Evolutionary conservation across 2,113 vertebrate species (phyloP).

Genomic region (Sclerurus mexicanus): DNA sequence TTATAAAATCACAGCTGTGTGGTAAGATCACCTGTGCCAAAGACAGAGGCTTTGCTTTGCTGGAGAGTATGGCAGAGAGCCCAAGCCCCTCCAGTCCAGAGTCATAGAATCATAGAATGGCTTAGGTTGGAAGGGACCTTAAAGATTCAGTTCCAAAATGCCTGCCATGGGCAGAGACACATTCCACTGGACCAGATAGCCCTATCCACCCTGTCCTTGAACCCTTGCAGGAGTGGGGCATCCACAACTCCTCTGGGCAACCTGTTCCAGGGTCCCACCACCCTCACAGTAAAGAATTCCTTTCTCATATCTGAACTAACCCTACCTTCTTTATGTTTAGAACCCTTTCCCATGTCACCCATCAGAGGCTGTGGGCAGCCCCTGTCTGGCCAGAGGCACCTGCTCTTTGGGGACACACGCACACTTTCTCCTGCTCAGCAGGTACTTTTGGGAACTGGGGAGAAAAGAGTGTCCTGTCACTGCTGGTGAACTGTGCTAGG

Average conservation of each 20-base stretch:
- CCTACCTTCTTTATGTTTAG: neutral
- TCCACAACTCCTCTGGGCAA: neutral
- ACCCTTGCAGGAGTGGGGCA: neutral
- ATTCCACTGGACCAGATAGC: neutral
- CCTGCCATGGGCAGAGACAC: neutral
- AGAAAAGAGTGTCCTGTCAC: neutral
- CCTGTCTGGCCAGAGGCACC: neutral
- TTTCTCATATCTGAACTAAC: neutral
- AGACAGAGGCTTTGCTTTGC: neutral
- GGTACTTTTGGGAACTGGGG: neutral
- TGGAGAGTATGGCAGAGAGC: neutral
- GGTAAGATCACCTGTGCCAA: neutral
- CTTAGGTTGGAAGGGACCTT: neutral
- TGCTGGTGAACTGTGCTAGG: neutral
- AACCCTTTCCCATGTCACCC: neutral
- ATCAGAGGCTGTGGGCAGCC: neutral
- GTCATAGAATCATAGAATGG: neutral
- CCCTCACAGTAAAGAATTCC: neutral
- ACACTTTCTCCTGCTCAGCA: neutral
- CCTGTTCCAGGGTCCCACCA: neutral
- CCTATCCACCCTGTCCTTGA: neutral
- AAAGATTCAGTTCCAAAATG: neutral
- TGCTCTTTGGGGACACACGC: neutral
- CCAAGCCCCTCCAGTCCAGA: rapidly evolving
- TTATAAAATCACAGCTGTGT: neutral